Percentiles rank a stretch among this genome's conserved stretches.
Evolutionary conservation across 2,797 vertebrate genomes (phyloP).

Genomic region (Mionectes olivaceus): DNA sequence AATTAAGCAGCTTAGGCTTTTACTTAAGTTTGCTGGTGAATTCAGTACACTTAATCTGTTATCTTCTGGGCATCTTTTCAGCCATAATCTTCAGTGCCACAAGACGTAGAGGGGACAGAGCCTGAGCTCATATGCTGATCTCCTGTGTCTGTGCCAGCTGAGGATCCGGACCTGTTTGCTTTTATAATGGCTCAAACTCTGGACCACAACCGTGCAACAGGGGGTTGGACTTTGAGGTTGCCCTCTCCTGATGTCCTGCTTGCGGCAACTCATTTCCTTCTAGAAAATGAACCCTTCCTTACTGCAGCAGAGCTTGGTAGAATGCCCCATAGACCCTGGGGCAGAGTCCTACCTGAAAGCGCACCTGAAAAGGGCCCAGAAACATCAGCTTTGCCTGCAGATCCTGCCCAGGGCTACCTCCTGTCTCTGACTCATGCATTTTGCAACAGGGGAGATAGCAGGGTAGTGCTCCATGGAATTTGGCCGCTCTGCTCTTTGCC

Average conservation of each 20-base stretch:
- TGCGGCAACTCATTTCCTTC: not conserved
- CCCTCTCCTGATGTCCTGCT: not conserved
- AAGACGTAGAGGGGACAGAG: not conserved
- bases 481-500: constrained; percentile 10
- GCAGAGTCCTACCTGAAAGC: not conserved
- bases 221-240: not conserved
- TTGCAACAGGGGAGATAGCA: constrained; percentile 29
- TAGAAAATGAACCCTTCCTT: not conserved
- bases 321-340: not conserved
- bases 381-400: not conserved
- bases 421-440: not conserved
- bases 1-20: constrained; percentile 24
- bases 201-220: not conserved
- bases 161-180: not conserved
- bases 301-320: not conserved
- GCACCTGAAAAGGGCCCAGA: not conserved
- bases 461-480: constrained; percentile 21
- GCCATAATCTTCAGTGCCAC: not conserved
- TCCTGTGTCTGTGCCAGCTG: not conserved
- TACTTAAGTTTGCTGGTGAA: not conserved
- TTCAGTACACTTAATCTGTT: not conserved
- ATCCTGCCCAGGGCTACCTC: not conserved
- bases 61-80: not conserved
- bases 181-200: not conserved
- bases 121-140: not conserved